phyloP scores from a whole-genome alignment of 2,888 invertebrate species.

The Melolontha melolontha region DNA sequence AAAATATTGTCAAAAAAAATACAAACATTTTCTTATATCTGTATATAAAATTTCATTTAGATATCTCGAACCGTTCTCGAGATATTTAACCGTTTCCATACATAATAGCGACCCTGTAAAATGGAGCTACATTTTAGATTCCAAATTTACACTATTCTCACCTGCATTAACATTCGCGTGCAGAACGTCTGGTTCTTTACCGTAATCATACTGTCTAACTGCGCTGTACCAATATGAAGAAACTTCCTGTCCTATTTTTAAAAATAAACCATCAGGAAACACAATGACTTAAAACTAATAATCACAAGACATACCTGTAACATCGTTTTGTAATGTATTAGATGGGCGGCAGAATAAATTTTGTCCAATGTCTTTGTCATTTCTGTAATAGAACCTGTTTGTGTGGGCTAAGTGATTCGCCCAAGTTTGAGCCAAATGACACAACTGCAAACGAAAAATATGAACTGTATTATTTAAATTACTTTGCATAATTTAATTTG shows the following conservation, averaged over 20 bases:
- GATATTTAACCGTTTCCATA: too few relatives aligned
- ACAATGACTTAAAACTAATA: not conserved
- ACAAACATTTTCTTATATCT: too few relatives aligned
- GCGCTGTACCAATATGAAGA: constrained; percentile 86
- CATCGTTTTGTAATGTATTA: constrained; percentile 75
- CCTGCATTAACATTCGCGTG: constrained; percentile 85
- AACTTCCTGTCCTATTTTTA: constrained; percentile 78
- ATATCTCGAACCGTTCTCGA: too few relatives aligned
- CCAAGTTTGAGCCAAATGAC: constrained; percentile 87
- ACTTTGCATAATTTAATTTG: not conserved
- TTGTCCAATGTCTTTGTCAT: constrained; percentile 83
- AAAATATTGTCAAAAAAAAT: too few relatives aligned
- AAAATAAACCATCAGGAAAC: not conserved
- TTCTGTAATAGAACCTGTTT: constrained; percentile 82
- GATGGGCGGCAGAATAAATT: constrained; percentile 82
- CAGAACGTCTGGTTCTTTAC: constrained; percentile 78
- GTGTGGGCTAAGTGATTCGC: constrained; percentile 88
- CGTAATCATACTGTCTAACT: constrained; percentile 80
- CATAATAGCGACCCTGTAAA: too few relatives aligned
- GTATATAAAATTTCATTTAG: too few relatives aligned
- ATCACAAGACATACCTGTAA: constrained; percentile 70
- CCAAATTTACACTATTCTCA: constrained; percentile 62
- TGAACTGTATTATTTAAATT: too few relatives aligned
- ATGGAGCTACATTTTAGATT: too few relatives aligned
- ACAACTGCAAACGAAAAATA: constrained; percentile 68